phyloP scores from a whole-genome alignment of 2,113 vertebrate genomes.

The Notarius quadriscutis region DNA sequence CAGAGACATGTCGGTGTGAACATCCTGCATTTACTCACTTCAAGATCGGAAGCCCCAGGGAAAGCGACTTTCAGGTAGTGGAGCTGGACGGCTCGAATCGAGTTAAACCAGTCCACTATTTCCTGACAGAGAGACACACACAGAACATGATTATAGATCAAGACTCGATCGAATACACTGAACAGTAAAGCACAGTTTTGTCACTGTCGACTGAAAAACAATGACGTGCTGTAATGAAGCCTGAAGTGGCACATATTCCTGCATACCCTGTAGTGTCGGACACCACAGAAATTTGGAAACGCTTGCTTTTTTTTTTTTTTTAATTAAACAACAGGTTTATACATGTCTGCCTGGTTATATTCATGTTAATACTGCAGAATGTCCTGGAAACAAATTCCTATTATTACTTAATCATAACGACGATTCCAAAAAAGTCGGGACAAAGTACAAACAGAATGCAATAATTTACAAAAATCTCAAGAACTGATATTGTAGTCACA shows the following conservation, averaged over 20 bases:
- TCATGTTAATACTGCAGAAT: neutral
- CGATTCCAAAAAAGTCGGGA: neutral
- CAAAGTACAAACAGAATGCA: too few species aligned
- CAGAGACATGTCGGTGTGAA: too few species aligned
- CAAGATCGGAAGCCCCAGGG: slow-evolving; percentile 83
- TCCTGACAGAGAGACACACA: slow-evolving; percentile 72
- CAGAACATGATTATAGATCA: neutral
- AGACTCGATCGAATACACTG: neutral
- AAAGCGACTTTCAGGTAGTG: slow-evolving; percentile 97
- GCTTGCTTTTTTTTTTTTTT: neutral
- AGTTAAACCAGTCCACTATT: slow-evolving; percentile 95
- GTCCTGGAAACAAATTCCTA: neutral
- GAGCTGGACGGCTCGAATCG: slow-evolving; percentile 89
- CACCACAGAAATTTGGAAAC: neutral
- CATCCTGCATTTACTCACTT: slow-evolving; percentile 73
- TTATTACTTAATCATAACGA: neutral
- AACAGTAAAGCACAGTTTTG: neutral
- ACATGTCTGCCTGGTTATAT: neutral
- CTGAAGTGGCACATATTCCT: neutral
- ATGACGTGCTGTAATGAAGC: neutral
- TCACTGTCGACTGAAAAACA: neutral
- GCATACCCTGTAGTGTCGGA: neutral
- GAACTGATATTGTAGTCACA: too few species aligned
- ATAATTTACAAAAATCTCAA: too few species aligned
- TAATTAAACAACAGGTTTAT: neutral